phyloP scores from a whole-genome alignment of 2,113 vertebrate species.

The Casuarius casuarius region DNA sequence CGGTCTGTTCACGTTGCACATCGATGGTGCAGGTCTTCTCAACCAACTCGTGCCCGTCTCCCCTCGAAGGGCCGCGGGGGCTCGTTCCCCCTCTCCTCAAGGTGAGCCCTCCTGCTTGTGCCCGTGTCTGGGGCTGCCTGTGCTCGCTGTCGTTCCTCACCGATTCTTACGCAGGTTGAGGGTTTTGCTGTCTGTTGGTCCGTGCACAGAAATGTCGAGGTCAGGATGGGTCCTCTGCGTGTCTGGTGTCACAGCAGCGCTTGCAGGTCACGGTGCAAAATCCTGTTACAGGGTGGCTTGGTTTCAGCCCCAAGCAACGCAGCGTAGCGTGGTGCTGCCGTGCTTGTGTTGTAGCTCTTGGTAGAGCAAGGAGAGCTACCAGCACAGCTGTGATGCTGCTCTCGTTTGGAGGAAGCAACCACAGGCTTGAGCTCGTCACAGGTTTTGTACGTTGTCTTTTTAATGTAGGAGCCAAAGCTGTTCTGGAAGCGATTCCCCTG shows the following conservation, averaged over 20 bases:
- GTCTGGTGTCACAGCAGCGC: accelerated
- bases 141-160: not conserved
- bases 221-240: accelerated
- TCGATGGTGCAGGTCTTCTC: not conserved
- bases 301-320: accelerated
- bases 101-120: slow-evolving; percentile 13
- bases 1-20: accelerated
- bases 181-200: not conserved
- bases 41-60: not conserved
- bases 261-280: accelerated
- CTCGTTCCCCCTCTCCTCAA: not conserved
- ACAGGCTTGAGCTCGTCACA: not conserved
- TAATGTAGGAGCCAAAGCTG: accelerated
- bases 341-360: not conserved
- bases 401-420: not conserved
- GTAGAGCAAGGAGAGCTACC: not conserved
- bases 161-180: accelerated
- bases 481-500: not conserved
- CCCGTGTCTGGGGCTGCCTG: not conserved
- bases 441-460: not conserved
- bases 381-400: not conserved
- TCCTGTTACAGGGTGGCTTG: no score
- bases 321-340: accelerated
- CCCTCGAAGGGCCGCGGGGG: not conserved
- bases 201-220: no score